Percentiles rank a stretch among this genome's conserved stretches.
Conservation (phyloP, 1,140 invertebrate species). For the Caenorhabditis tropicalis region DNA sequence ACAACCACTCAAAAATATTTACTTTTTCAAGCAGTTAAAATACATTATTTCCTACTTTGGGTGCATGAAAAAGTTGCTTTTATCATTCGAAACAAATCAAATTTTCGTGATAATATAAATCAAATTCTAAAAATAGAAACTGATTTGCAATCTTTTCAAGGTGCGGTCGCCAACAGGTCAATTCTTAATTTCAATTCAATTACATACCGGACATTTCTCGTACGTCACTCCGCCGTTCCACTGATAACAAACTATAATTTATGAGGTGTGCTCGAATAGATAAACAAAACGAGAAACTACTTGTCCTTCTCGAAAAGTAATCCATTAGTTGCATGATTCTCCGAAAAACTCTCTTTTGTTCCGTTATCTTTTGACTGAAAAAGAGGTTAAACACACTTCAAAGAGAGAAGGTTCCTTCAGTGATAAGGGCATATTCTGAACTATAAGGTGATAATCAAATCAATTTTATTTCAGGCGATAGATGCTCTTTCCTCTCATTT, state of each 20-base stretch:
- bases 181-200: not conserved
- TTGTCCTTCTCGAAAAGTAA: not conserved
- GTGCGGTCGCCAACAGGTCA: not conserved
- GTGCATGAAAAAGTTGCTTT: not conserved
- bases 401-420: not conserved
- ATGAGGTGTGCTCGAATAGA: not conserved
- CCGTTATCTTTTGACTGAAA: not conserved
- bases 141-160: not conserved
- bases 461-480: not conserved
- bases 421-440: not conserved
- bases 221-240: slow-evolving; percentile 7
- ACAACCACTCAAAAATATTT: too few species aligned
- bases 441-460: slow-evolving; percentile 19
- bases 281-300: not conserved
- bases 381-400: not conserved
- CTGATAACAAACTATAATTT: not conserved
- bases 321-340: not conserved
- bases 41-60: too few species aligned
- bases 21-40: too few species aligned
- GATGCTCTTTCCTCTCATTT: not conserved
- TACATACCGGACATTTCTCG: slow-evolving; percentile 26
- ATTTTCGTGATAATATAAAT: not conserved
- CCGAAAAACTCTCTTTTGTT: not conserved
- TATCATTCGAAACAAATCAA: not conserved
- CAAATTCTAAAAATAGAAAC: slow-evolving; percentile 12